Conservation (phyloP, 2,888 invertebrate species). For the Heteromurus nitidus region DNA sequence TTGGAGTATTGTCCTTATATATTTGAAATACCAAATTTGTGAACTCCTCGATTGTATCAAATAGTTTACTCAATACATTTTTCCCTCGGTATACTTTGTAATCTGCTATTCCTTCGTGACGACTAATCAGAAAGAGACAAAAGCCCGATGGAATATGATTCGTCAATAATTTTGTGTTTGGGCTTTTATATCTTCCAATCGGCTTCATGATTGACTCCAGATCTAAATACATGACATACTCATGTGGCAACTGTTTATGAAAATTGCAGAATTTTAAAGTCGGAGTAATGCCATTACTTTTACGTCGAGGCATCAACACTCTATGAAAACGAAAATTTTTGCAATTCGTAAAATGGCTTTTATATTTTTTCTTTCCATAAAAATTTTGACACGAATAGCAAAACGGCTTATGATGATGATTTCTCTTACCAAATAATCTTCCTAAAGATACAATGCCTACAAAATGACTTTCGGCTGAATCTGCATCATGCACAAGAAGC, state of each 20-base stretch:
- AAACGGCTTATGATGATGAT: neutral
- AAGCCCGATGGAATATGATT: slow-evolving; percentile 30
- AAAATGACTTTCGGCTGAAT: neutral
- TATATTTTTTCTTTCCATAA: neutral
- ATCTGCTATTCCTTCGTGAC: slow-evolving; percentile 18
- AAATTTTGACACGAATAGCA: slow-evolving; percentile 32
- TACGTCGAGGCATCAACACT: neutral
- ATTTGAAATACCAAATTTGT: neutral
- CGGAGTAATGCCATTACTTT: neutral
- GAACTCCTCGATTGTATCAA: slow-evolving; percentile 14
- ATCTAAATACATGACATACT: slow-evolving; percentile 45
- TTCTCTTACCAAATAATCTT: slow-evolving; percentile 15
- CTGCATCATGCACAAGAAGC: slow-evolving; percentile 7
- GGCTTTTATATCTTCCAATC: no score
- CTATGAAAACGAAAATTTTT: slow-evolving; percentile 15
- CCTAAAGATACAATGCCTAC: slow-evolving; percentile 21
- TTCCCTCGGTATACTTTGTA: slow-evolving; percentile 21
- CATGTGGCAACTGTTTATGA: slow-evolving; percentile 19
- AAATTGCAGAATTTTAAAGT: neutral
- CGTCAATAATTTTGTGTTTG: neutral
- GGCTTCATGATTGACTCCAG: slow-evolving; percentile 26
- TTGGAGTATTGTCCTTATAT: neutral
- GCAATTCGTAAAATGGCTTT: neutral
- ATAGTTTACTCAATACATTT: neutral
- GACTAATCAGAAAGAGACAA: slow-evolving; percentile 12